These are phyloP conservation scores for Orthonychiurus folsomi DNA, from an alignment of 2,888 invertebrate species.

Conservation along the genomic window DNA sequence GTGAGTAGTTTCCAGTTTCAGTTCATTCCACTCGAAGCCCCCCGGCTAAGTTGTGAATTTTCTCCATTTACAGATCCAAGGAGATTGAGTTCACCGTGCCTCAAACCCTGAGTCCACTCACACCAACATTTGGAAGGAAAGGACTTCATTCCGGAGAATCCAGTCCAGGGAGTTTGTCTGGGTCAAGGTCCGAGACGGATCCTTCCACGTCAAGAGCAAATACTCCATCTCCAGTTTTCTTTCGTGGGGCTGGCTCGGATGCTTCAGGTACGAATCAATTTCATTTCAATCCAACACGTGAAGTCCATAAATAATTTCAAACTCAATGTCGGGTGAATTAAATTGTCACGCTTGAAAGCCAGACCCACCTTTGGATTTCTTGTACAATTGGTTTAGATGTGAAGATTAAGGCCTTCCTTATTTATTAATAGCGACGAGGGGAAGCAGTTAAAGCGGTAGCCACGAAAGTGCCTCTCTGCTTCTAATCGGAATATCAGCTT, in stretches of 20 bases:
- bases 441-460: no score
- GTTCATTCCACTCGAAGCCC: no score
- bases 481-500: no score
- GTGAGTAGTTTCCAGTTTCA: no score
- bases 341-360: no score
- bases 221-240: conserved; percentile 38
- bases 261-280: conserved; percentile 22
- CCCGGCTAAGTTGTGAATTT: no score
- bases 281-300: not conserved
- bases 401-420: no score
- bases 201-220: conserved; percentile 35
- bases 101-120: conserved; percentile 36
- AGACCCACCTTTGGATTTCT: not conserved
- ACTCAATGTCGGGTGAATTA: not conserved
- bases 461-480: no score
- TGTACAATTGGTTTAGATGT: no score
- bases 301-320: not conserved
- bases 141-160: conserved; percentile 35
- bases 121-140: conserved; percentile 37
- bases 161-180: conserved; percentile 36
- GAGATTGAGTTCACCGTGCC: conserved; percentile 40
- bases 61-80: conserved; percentile 38
- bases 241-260: conserved; percentile 29
- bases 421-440: no score
- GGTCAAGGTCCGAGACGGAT: conserved; percentile 37